Conservation (phyloP, 1,140 invertebrate genomes). For the Araneus ventricosus region DNA sequence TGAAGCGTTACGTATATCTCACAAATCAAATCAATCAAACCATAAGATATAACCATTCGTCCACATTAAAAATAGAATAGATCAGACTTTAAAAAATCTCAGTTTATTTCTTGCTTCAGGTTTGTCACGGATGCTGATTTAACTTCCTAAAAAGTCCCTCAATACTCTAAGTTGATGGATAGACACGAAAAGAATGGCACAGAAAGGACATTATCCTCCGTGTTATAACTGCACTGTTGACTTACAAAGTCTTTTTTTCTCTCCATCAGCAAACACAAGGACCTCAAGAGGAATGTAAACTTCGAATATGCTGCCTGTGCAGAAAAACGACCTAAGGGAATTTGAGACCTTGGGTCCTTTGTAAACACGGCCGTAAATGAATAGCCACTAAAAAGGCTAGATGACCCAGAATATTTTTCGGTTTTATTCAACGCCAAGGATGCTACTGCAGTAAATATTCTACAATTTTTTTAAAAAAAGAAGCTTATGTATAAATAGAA, state of each 20-base stretch:
- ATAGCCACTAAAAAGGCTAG: conserved; percentile 41
- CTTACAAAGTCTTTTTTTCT: conserved; percentile 25
- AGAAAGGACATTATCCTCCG: not conserved
- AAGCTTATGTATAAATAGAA: too few species aligned
- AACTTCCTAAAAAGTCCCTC: too few species aligned
- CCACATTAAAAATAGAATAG: too few species aligned
- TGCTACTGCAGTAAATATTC: not conserved
- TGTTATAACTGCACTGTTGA: conserved; percentile 6
- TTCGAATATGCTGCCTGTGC: conserved; percentile 4
- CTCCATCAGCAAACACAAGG: conserved; percentile 21
- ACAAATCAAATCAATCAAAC: too few species aligned
- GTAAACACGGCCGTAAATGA: conserved; percentile 23
- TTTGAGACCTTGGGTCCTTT: conserved; percentile 21
- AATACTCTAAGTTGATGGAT: not conserved
- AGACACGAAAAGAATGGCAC: not conserved
- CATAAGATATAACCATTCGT: too few species aligned
- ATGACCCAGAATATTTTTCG: not conserved
- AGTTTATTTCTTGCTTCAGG: too few species aligned
- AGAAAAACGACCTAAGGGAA: not conserved
- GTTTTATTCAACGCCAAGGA: not conserved
- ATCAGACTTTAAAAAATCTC: too few species aligned
- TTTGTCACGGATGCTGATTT: too few species aligned
- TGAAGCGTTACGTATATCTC: too few species aligned
- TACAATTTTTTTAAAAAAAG: not conserved
- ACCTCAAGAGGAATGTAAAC: conserved; percentile 48